Evolutionary conservation across 2,797 vertebrate genomes (phyloP), one percentile per base, ranked within the genome.

Genomic region (Euphonia xanthogaster): DNA sequence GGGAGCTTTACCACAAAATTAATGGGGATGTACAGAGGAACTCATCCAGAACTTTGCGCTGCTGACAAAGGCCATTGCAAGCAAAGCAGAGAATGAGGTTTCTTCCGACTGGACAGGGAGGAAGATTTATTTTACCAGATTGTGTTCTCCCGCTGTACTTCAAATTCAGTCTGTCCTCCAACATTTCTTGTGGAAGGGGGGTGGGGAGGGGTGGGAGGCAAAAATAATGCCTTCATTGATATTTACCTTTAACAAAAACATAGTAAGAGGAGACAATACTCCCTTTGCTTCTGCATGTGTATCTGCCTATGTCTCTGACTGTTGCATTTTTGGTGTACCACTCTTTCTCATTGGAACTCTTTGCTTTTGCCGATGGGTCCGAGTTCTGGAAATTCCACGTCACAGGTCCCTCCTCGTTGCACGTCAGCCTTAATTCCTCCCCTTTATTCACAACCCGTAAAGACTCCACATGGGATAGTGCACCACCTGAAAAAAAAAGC

Each of bases 241-340:
- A 80, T 14, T 98, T 98, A 99, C 99, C 99, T 99, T 98, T 99
- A 40, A 99, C 99, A 84, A 98, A 99, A 95, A 99, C 97, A 30
- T 99, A 99, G 84, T 99, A 97, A 79, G 98, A 99, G 35, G 92
- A 97, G 63, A 96, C 97, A 25, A 96, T 82, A 37, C 96, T 97
- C 7, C 42, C 93, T 74, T 97, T 94, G 86, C 99, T 99, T 93
- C 93, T 95, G 93, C 99, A 99, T 9, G 98, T 96, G 80, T 99
- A 99, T 96, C 97, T 98, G 90, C 99, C 99, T 65, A 97, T 98
- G 85, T 99, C 95, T 45, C 35, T 33, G 16, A 98, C 93, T 14
- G 91, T 95, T 14, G 98, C 98, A 27, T 80, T 98, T 89, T 50
- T 25, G 62, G 97, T 95, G 74, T 95, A 14, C 97, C 97, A 97